These are phyloP conservation scores for Salticus scenicus DNA, from an alignment of 2,888 invertebrate species.

Conservation along the genomic window DNA sequence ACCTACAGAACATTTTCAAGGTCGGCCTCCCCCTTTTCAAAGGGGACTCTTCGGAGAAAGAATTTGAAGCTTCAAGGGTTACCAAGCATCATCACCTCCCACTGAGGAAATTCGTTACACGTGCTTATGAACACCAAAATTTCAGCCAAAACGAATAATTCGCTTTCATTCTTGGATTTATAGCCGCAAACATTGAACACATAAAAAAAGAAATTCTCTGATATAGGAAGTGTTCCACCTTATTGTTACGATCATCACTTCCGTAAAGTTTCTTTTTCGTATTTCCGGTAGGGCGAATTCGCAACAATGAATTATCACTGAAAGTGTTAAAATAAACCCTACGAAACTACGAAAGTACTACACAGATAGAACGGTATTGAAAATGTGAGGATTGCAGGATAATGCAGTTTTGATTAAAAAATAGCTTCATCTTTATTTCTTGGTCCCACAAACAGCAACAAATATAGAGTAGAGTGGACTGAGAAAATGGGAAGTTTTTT, in stretches of 20 bases:
- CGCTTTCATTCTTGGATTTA: not conserved
- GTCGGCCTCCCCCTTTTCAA: not conserved
- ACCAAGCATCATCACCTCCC: not conserved
- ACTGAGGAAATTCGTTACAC: not conserved
- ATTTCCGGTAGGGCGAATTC: not conserved
- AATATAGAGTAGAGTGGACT: no score
- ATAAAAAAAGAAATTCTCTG: not conserved
- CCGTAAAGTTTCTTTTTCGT: not conserved
- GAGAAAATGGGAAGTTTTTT: no score
- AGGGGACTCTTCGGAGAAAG: not conserved
- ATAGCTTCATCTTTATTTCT: no score
- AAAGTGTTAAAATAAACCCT: no score
- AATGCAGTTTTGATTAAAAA: no score
- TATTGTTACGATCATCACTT: not conserved
- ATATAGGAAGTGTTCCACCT: conserved; percentile 4
- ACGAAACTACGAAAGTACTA: no score
- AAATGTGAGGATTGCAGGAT: no score
- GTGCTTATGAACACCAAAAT: not conserved
- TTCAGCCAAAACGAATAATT: not conserved
- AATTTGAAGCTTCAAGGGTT: conserved; percentile 34
- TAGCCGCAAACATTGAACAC: not conserved
- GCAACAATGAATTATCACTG: no score
- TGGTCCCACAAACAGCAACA: no score
- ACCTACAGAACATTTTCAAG: conserved; percentile 52
- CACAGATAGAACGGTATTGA: no score